Base-by-base conservation (phyloP, 2,113 vertebrate species). In the Ptilonorhynchus violaceus region DNA sequence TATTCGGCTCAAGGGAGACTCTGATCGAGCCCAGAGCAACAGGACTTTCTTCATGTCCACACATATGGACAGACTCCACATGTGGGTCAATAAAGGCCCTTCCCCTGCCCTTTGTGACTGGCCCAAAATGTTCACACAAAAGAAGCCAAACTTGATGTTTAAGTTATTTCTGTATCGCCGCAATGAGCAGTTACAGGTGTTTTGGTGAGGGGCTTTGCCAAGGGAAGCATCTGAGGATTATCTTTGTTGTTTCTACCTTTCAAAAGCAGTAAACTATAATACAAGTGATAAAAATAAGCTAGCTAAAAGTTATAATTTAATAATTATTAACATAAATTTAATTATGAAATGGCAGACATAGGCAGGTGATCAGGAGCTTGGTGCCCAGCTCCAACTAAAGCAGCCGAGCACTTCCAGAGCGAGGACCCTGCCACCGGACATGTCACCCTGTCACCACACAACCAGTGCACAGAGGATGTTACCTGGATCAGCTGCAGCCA, bases 161-260 rank as follows among this genome's bases (percentile, higher is more conserved):
- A 20, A 42, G 24, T 22, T 23, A 16, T 23, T 73, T 44, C 75
- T 30, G 30, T 2, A 13, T 16, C 42, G 63, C 22, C 47, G 6
- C 1, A 2, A 31, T 7, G 41, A 4, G 1, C 15, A 31, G 17
- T 27, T 24, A 21, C 25, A 11, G 0, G 1, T 10, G 19, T 23
- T 49, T 28, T 44, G 42, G 21, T 24, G 33, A n/a, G 37, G 25
- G n/a, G 10, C 50, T 88, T 69, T 74, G 68, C 73, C 79, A 58
- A 35, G 23, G 11, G 50, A 66, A 82, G 46, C 63, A 63, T 5
- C 50, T 13, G 53, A 74, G 46, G 21, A 30, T 46, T 35, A 20
- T 27, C 73, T 74, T 47, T 62, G 9, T 7, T 70, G 47, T 30
- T 78, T 59, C 33, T 33, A 5, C 42, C 41, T 50, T 33, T 47